Conservation (phyloP, 2,888 invertebrate species). For the Habrosyne pyritoides region DNA sequence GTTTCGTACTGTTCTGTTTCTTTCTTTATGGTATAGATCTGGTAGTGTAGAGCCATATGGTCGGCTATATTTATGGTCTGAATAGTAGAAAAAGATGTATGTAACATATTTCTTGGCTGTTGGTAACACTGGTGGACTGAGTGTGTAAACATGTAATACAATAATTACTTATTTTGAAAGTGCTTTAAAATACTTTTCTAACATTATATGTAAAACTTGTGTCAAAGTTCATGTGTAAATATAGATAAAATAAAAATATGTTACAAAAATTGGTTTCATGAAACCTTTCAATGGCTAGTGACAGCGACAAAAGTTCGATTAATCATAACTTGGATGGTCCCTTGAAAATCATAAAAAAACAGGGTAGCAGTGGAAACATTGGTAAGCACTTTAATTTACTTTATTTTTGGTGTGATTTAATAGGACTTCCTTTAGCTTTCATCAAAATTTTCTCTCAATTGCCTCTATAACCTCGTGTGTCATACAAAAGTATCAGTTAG, state of each 20-base stretch:
- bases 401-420: not conserved
- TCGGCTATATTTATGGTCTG: too few relatives aligned
- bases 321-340: constrained; percentile 76
- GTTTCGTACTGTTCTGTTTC: too few relatives aligned
- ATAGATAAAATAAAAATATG: constrained; percentile 26
- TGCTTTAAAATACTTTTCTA: constrained; percentile 49
- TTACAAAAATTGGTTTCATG: constrained; percentile 27
- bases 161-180: constrained; percentile 40
- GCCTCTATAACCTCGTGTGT: not conserved
- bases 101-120: too few relatives aligned
- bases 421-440: not conserved
- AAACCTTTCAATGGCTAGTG: constrained; percentile 80
- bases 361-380: constrained; percentile 57
- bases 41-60: too few relatives aligned
- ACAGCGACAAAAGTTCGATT: constrained; percentile 78
- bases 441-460: not conserved
- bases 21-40: too few relatives aligned
- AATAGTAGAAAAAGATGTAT: too few relatives aligned
- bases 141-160: constrained; percentile 73
- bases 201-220: constrained; percentile 2
- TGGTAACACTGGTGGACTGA: constrained; percentile 31
- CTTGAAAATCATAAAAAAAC: constrained; percentile 67
- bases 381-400: constrained; percentile 50
- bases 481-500: not conserved
- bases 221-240: not conserved